Percentiles rank a stretch among this genome's conserved stretches.
Conservation (phyloP, 1,140 invertebrate genomes). For the Caerostris extrusa region DNA sequence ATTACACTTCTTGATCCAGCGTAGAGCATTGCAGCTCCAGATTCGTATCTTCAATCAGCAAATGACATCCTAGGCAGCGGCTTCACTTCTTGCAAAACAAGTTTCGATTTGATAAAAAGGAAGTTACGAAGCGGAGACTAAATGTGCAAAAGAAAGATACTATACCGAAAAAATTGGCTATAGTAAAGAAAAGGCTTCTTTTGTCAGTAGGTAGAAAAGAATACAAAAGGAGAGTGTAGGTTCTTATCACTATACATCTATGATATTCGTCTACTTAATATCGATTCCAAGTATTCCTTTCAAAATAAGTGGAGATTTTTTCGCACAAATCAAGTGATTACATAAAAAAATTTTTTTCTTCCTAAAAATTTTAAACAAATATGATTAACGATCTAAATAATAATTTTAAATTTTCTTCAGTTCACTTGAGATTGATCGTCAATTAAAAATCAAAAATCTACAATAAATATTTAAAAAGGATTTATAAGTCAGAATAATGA, state of each 20-base stretch:
- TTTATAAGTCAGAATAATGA: too few species aligned
- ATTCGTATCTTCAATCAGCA: constrained; percentile 68
- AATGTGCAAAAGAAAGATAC: constrained; percentile 32
- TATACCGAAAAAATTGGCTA: neutral
- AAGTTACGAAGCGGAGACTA: constrained; percentile 43
- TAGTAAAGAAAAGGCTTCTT: constrained; percentile 2
- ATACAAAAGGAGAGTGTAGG: constrained; percentile 46
- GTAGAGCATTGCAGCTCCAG: neutral
- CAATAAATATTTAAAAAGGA: too few species aligned
- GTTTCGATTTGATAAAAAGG: constrained; percentile 57
- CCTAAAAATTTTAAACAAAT: constrained; percentile 4
- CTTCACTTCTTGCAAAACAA: constrained; percentile 34
- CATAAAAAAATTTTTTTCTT: neutral
- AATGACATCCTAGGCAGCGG: constrained; percentile 59
- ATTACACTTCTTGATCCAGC: constrained; percentile 15
- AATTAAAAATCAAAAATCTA: too few species aligned
- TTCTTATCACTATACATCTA: constrained; percentile 67
- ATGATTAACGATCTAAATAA: neutral
- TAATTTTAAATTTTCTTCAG: too few species aligned
- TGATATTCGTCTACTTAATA: constrained; percentile 43
- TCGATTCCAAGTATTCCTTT: constrained; percentile 44
- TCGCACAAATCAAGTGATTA: neutral
- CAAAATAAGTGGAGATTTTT: constrained; percentile 1
- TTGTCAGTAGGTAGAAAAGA: constrained; percentile 64
- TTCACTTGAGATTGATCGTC: too few species aligned